Percentiles rank a stretch among this genome's conserved stretches.
Evolutionary conservation across 2,797 vertebrate species (phyloP).

Genomic region (Masticophis lateralis): DNA sequence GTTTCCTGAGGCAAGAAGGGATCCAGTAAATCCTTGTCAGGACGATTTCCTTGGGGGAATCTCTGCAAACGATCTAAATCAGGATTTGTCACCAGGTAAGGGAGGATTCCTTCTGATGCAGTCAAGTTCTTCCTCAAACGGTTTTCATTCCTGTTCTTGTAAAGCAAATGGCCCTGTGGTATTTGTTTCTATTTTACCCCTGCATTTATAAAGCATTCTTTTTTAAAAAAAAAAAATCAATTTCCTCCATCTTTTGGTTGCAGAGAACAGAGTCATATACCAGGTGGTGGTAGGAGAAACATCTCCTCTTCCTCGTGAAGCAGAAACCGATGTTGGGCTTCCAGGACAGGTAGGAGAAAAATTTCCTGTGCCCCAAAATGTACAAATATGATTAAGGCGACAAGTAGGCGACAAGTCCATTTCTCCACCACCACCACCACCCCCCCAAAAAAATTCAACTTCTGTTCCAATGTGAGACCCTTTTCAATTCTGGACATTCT

Average conservation of each 20-base stretch:
- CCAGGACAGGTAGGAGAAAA: neutral
- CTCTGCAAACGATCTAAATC: neutral
- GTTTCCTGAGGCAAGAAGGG: neutral
- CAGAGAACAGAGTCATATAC: neutral
- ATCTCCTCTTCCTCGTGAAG: neutral
- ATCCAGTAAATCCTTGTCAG: neutral
- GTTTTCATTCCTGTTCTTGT: neutral
- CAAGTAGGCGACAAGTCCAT: neutral
- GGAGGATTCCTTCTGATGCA: neutral
- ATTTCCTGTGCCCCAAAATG: neutral
- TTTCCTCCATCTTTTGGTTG: neutral
- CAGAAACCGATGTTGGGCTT: neutral
- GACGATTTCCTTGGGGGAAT: neutral
- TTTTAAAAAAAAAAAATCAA: neutral
- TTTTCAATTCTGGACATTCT: neutral
- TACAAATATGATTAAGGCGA: neutral
- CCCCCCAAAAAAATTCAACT: neutral
- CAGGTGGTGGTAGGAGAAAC: neutral
- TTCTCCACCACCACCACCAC: fast-evolving
- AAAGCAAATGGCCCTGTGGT: neutral
- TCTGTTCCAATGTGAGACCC: neutral
- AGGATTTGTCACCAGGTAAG: neutral
- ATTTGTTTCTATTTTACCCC: neutral
- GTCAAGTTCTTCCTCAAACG: neutral
- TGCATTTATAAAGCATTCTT: neutral